phyloP scores from a whole-genome alignment of 2,888 invertebrate genomes.

The Mantis religiosa region DNA sequence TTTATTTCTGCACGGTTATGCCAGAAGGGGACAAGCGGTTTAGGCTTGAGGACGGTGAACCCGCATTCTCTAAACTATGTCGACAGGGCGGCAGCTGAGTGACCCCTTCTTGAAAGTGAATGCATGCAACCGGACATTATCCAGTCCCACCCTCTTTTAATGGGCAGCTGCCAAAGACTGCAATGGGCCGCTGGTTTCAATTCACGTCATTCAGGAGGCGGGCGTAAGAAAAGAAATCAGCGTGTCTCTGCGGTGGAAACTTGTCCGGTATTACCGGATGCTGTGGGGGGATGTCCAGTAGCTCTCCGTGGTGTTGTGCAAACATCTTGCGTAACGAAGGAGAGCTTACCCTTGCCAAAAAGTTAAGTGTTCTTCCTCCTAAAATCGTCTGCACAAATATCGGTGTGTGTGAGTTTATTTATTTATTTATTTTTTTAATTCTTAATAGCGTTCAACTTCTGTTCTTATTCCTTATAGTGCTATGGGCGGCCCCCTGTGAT shows the following conservation, averaged over 20 bases:
- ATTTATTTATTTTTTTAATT: too few relatives aligned
- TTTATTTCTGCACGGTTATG: background rate
- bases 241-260: background rate
- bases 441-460: too few relatives aligned
- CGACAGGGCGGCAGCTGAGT: background rate
- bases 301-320: too few relatives aligned
- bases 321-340: background rate
- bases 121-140: background rate
- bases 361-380: too few relatives aligned
- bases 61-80: background rate
- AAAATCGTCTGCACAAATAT: too few relatives aligned
- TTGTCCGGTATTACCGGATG: background rate
- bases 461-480: too few relatives aligned
- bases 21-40: background rate
- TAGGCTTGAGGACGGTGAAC: background rate
- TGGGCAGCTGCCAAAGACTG: background rate
- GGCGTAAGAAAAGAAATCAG: background rate
- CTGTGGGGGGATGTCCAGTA: background rate
- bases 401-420: too few relatives aligned
- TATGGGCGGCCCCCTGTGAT: too few relatives aligned
- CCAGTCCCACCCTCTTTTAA: background rate
- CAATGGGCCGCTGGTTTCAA: background rate
- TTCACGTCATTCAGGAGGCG: background rate
- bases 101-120: background rate
- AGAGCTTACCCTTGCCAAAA: background rate